phyloP scores from a whole-genome alignment of 2,888 invertebrate species.

The Pristionchus arcanus region DNA sequence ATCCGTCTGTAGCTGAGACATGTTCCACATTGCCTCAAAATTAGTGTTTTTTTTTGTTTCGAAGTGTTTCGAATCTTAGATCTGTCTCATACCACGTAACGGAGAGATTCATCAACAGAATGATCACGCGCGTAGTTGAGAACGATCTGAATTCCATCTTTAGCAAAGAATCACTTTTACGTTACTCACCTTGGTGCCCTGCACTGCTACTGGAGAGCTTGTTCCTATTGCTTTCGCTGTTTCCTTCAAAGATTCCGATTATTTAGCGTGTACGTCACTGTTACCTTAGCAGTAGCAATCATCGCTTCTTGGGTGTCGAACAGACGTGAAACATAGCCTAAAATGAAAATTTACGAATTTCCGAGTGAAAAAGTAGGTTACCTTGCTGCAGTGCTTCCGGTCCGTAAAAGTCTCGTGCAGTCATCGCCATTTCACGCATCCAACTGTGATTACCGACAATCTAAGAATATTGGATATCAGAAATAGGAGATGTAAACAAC shows the following conservation, averaged over 20 bases:
- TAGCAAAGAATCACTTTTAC: not conserved
- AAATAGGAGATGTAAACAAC: not conserved
- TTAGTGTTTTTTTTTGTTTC: no score
- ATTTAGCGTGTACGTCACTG: not conserved
- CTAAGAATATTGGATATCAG: no score
- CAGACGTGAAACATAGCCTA: not conserved
- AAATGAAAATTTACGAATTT: not conserved
- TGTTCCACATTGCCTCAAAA: conserved; percentile 30
- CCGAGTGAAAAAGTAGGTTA: no score
- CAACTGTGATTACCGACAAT: conserved; percentile 91
- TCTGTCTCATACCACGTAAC: conserved; percentile 87
- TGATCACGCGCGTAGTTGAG: conserved; percentile 89
- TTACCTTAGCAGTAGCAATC: conserved; percentile 12
- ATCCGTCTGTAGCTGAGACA: conserved; percentile 2
- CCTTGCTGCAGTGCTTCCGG: conserved; percentile 58
- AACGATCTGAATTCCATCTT: not conserved
- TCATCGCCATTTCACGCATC: conserved; percentile 90
- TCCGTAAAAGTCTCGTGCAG: conserved; percentile 88
- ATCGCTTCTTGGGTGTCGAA: not conserved
- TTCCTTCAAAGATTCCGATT: conserved; percentile 80
- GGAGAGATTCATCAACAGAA: conserved; percentile 89
- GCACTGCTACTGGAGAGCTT: conserved; percentile 95
- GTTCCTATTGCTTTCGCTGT: conserved; percentile 88
- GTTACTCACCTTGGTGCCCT: conserved; percentile 88
- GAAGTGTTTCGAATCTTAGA: not conserved